Percentiles rank a stretch among this genome's conserved stretches.
These are phyloP conservation scores for Eupithecia exiguata DNA, from an alignment of 2,888 invertebrate species.

Conservation along the genomic window DNA sequence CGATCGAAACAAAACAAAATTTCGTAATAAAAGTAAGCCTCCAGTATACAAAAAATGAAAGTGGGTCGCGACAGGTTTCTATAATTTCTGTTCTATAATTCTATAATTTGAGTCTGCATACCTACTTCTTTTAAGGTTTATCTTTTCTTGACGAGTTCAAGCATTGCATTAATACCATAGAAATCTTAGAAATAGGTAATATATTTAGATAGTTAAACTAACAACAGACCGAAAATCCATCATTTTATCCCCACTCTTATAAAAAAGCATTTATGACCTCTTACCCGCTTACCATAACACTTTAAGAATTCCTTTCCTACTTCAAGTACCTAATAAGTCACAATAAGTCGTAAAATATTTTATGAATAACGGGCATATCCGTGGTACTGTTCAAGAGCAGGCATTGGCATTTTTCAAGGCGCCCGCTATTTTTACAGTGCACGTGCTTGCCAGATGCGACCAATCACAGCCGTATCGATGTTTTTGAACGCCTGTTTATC, in stretches of 20 bases:
- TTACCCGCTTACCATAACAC: conserved; percentile 4
- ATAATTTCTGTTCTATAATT: too few species aligned
- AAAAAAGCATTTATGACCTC: conserved; percentile 3
- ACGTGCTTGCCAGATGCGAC: conserved; percentile 58
- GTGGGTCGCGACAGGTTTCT: too few species aligned
- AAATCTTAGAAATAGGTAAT: too few species aligned
- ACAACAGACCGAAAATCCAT: background rate
- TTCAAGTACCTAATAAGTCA: conserved; percentile 16
- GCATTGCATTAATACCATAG: background rate
- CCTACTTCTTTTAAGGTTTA: background rate
- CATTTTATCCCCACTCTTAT: background rate
- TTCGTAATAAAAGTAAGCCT: too few species aligned
- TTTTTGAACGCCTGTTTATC: conserved; percentile 21
- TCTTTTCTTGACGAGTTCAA: background rate
- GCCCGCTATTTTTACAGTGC: conserved; percentile 55
- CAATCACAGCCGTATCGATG: conserved; percentile 30
- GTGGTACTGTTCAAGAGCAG: conserved; percentile 49
- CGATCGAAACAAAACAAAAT: too few species aligned
- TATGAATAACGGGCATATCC: conserved; percentile 38
- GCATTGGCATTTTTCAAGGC: conserved; percentile 51
- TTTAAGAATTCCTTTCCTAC: background rate
- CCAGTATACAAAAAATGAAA: too few species aligned
- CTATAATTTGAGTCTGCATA: too few species aligned
- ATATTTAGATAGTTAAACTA: too few species aligned
- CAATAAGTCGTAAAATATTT: conserved; percentile 28